Base-by-base conservation (phyloP, 2,797 vertebrate species). In the Balearica regulorum region DNA sequence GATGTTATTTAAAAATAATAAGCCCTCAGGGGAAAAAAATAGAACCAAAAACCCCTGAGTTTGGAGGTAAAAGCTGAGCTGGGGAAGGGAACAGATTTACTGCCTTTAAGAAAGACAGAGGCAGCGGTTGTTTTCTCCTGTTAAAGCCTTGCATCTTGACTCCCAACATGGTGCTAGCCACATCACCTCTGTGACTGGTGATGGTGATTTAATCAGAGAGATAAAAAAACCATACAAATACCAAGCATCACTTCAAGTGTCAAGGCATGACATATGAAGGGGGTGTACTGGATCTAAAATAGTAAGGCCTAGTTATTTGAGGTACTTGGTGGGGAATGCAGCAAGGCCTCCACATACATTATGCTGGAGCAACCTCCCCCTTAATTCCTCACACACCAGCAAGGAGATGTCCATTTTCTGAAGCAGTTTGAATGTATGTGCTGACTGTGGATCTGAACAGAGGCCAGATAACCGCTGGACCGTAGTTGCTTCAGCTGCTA, bases 81-180 rank as follows among this genome's bases (percentile, higher is more conserved):
- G 16, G 14, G 25, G 2, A 41, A 81, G 29, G 16, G 26, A 93
- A 20, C 13, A 87, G 77, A 37, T 81, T 53, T 51, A 35, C 24
- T 69, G 58, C 39, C 43, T 64, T 89, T 61, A 73, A 92, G 28
- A 76, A 60, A 76, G 62, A 61, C 39, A 75, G 55, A 71, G 17
- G 33, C 37, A 89, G 39, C 1, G 3, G 9, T 20, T 87, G 19
- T 15, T 90, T n/a, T 15, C 33, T 80, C 24, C 61, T 48, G 22
- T 53, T 81, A 39, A 60, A 90, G 44, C n/a, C 46, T 22, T 46
- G 46, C 16, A 62, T 66, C 26, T 46, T 24, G 43, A 65, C 37
- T 83, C 60, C 25, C 41, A 70, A 13, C 44, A 66, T 0, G 4
- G 60, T 0, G 0, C 41, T 43, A 81, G 11, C 18, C 0, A 5